phyloP scores from a whole-genome alignment of 2,113 vertebrate species.

The Grammomys dolichurus region DNA sequence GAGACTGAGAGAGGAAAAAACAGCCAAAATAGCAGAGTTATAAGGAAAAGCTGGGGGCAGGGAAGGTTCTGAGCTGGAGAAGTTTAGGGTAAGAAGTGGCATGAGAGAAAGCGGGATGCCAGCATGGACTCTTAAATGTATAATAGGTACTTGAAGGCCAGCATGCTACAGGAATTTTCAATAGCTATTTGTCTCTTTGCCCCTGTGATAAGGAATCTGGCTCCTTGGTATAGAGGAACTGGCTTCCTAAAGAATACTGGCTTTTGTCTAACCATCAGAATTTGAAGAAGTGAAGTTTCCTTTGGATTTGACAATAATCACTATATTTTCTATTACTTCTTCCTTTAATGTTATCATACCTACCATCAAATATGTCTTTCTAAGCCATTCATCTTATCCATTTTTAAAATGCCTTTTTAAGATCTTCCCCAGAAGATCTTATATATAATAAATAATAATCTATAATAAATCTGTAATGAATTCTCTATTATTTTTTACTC shows the following conservation, averaged over 20 bases:
- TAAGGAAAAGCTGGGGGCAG: neutral
- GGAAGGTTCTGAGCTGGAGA: neutral
- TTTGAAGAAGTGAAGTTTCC: neutral
- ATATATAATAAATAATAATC: too few relatives aligned
- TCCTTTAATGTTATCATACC: neutral
- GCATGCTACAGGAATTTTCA: neutral
- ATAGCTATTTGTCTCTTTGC: neutral
- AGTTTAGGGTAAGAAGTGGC: neutral
- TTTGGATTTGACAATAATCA: neutral
- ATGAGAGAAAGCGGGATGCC: neutral
- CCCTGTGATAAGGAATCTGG: neutral
- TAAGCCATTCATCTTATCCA: neutral
- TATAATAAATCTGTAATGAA: neutral
- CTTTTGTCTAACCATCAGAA: neutral
- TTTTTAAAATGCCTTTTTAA: neutral
- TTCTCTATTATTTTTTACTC: neutral
- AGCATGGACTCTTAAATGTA: neutral
- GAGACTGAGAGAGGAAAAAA: neutral
- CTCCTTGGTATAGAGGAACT: neutral
- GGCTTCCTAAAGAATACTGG: neutral
- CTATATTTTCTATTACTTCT: conserved; percentile 34
- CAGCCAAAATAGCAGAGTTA: neutral
- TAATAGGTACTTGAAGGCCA: neutral
- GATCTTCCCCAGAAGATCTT: neutral
- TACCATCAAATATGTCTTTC: neutral